phyloP scores from a whole-genome alignment of 2,113 vertebrate species.

The Sminthopsis crassicaudata region DNA sequence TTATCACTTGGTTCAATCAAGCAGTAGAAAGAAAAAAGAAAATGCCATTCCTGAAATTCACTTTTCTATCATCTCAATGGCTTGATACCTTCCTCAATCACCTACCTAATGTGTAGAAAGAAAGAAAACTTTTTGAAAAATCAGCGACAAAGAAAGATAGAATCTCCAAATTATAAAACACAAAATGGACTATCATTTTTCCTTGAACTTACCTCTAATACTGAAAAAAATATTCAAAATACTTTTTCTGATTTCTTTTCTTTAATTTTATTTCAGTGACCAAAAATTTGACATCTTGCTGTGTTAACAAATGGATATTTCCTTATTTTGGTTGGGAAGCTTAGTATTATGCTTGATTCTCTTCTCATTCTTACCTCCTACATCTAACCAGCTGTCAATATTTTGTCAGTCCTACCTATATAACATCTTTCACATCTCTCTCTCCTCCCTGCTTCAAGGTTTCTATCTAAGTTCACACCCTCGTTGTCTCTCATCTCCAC shows the following conservation, averaged over 20 bases:
- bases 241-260: background rate
- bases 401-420: background rate
- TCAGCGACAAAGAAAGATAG: conserved; percentile 76
- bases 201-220: conserved; percentile 46
- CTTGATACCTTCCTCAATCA: conserved; percentile 74
- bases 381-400: background rate
- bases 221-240: background rate
- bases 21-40: conserved; percentile 62
- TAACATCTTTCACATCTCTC: background rate
- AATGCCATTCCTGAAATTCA: conserved; percentile 61
- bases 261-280: background rate
- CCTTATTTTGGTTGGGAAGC: background rate
- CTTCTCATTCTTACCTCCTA: background rate
- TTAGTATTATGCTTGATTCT: background rate
- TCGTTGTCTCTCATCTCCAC: background rate
- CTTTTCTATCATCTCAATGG: conserved; percentile 56
- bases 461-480: background rate
- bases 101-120: conserved; percentile 65
- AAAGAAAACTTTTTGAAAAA: conserved; percentile 74
- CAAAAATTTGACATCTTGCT: background rate
- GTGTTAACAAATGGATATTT: background rate
- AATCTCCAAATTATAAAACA: conserved; percentile 76
- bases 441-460: background rate
- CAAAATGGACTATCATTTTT: conserved; percentile 72
- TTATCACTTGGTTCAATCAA: conserved; percentile 48